Evolutionary conservation across 2,888 invertebrate genomes (phyloP).

Genomic region (Dascillus cervinus): DNA sequence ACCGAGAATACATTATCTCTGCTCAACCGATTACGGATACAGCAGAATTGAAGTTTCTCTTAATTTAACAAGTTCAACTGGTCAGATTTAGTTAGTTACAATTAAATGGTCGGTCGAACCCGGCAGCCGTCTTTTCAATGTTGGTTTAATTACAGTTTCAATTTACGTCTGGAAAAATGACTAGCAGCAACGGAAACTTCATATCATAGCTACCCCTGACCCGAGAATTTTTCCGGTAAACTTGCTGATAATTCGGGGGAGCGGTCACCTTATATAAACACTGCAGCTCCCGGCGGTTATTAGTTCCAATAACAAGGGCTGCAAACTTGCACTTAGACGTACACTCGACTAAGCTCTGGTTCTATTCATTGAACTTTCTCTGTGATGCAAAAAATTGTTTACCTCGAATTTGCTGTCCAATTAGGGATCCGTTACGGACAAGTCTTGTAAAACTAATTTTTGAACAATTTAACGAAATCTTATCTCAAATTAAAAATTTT

Average conservation of each 20-base stretch:
- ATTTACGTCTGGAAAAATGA: slow-evolving; percentile 5
- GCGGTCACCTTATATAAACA: slow-evolving; percentile 33
- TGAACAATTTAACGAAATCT: no score
- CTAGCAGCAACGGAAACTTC: slow-evolving; percentile 10
- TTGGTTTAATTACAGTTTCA: no score
- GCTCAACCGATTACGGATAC: slow-evolving; percentile 12
- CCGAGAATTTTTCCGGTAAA: slow-evolving; percentile 16
- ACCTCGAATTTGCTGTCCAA: no score
- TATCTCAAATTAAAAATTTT: no score
- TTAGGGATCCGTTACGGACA: no score
- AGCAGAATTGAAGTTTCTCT: slow-evolving; percentile 10
- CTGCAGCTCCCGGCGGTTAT: slow-evolving; percentile 33
- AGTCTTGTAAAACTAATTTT: no score
- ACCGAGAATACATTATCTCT: slow-evolving; percentile 11
- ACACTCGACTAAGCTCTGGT: slow-evolving; percentile 29
- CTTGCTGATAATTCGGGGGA: slow-evolving; percentile 27
- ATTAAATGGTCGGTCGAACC: background rate
- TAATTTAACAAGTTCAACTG: slow-evolving; percentile 11
- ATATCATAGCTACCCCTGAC: slow-evolving; percentile 13
- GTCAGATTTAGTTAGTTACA: slow-evolving; percentile 3
- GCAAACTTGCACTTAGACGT: slow-evolving; percentile 19
- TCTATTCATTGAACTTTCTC: slow-evolving; percentile 39
- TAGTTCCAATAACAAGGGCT: slow-evolving; percentile 37
- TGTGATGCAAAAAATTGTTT: no score
- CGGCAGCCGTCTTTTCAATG: no score